Evolutionary conservation across 2,113 vertebrate species (phyloP), one percentile per base, ranked within the genome.

Genomic region (Carollia perspicillata): DNA sequence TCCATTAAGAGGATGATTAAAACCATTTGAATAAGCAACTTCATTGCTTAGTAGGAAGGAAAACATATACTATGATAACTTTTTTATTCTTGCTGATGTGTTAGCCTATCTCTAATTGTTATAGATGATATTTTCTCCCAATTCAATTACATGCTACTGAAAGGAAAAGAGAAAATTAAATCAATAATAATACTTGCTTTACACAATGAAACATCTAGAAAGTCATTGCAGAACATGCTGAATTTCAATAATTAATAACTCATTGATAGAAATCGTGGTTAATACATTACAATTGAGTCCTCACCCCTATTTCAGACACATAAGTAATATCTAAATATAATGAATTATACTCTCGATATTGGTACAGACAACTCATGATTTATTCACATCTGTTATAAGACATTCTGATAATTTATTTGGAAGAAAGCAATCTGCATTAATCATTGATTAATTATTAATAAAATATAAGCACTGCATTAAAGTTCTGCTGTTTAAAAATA

Each of bases 391-490:
- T 97, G 93, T 95, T 98, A 92, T 97, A 97, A 97, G 68, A 85
- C 26, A 97, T 93, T 75, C 97, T 97, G 97, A 97, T 97, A 98
- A 94, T 97, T 97, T 96, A 95, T 97, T 97, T 96, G 89, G 75
- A 91, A 95, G 89, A 81, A 77, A 96, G 94, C 95, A 98, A 97
- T 94, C 84, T 95, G 55, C 97, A 97, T 98, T 98, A 98, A 98
- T 98, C 88, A 98, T 98, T 97, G 96, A 98, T 95, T 98, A 98
- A 98, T 98, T 98, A 97, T 97, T 96, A 97, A 98, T 98, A 96
- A 97, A 98, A 97, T 97, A 95, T 93, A 98, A 97, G 55, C 17
- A 44, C 47, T 55, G 37, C 95, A 96, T 96, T 96, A 95, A 97
- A 95, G 35, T 63, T 30, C 13, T 71, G 75, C 84, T 97, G 85